Base-by-base conservation (phyloP, 1,140 invertebrate genomes). In the Drosophila triauraria region DNA sequence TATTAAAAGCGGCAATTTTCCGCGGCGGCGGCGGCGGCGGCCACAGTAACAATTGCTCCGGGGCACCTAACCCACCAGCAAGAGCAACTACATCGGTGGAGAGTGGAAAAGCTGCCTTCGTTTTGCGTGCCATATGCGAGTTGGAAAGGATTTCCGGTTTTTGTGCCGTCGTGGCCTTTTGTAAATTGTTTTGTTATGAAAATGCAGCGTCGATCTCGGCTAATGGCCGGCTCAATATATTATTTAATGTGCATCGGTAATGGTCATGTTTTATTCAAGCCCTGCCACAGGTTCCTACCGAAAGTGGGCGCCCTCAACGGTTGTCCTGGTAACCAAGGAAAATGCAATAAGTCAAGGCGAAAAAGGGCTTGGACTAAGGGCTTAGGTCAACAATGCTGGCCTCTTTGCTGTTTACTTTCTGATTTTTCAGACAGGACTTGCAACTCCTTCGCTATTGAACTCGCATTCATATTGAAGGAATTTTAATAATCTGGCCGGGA, bases 1-100 rank as follows among this genome's bases (percentile, higher is more conserved):
- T 90, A 85, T 91, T 90, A 90, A 90, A 91, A 90, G 70, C 85
- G 85, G 82, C 85, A 90, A 90, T 90, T 90, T 90, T 90, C 86
- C 78, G 87, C 79, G 80, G 81, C 78, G 58, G 58, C 72, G 58
- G 58, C 72, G 67, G 43, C 62, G 38, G 54, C 53, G 51, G 57
- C 64, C 56, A 57, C 67, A 72, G 53, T 60, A 80, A 80, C 76
- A 67, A 79, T 60, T 53, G 76, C 58, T 46, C 38, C 53, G 53
- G 65, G 76, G 77, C 76, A 78, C 63, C 70, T 56, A 76, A 76
- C 59, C 63, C 56, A 50, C 35, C 63, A 48, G 32, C 51, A 71
- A 43, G 46, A 59, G n/a, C 53, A 32, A 8, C 32, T 2, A 32
- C 32, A 32, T 32, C 32, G 32, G 32, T 32, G 32, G 8, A 32